Percentiles rank a stretch among this genome's conserved stretches.
Evolutionary conservation across 2,113 vertebrate genomes (phyloP).

Genomic region (Hippopotamus amphibius): DNA sequence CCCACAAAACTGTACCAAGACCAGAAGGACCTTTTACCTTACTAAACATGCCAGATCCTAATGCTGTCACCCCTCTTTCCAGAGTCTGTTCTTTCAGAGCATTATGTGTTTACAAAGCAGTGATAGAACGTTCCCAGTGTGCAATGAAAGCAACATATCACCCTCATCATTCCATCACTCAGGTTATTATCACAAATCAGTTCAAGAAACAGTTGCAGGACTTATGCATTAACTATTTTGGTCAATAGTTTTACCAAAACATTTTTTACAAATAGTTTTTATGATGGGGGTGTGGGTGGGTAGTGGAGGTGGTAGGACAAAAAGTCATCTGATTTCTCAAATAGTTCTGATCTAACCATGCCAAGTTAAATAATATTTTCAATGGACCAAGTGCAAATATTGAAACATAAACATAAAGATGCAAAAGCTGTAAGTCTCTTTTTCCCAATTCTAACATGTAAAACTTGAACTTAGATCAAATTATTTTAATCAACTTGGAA

Average conservation of each 20-base stretch:
- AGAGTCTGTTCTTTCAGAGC: neutral
- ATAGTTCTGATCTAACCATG: slow-evolving; percentile 28
- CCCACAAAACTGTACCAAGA: slow-evolving; percentile 1
- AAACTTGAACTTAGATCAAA: slow-evolving; percentile 28
- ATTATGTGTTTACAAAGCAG: slow-evolving; percentile 1
- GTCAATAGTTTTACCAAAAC: neutral
- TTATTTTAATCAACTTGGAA: neutral
- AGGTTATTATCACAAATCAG: neutral
- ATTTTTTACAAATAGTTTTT: slow-evolving; percentile 12
- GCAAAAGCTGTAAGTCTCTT: neutral
- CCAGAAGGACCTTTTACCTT: neutral
- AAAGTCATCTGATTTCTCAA: neutral
- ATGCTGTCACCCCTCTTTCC: neutral
- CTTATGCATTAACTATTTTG: slow-evolving; percentile 51
- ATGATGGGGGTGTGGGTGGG: neutral
- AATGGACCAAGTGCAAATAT: neutral
- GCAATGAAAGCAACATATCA: neutral
- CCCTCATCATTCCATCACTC: neutral
- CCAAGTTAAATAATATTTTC: slow-evolving; percentile 14
- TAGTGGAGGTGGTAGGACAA: neutral
- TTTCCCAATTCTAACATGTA: neutral
- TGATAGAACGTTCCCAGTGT: slow-evolving; percentile 15
- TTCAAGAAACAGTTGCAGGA: slow-evolving; percentile 12
- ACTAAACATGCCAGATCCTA: neutral
- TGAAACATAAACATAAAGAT: slow-evolving; percentile 16